Base-by-base conservation (phyloP, 2,113 vertebrate species). In the Eulemur rufifrons region DNA sequence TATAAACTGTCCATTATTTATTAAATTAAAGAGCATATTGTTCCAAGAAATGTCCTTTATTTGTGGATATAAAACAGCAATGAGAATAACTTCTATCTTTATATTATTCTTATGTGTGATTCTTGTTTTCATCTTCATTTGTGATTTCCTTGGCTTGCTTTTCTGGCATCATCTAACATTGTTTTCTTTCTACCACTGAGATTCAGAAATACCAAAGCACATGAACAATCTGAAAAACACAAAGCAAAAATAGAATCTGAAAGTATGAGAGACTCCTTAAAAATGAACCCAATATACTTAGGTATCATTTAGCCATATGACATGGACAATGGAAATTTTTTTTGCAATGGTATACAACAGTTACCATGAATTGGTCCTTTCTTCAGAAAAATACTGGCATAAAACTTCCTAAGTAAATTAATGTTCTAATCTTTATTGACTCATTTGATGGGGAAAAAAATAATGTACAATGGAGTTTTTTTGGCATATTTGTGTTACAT, bases 221-320 rank as follows among this genome's bases (percentile, higher is more conserved):
- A 21, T 86, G 18, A 96, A 68, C 34, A 82, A 61, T 74, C 42
- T 81, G n/a, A 61, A 91, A 89, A 97, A 85, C 47, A 95, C 32
- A 84, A 88, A 76, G 9, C 34, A 80, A 89, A 96, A 98, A 52
- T 29, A 82, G 34, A 86, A 94, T 50, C 50, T 92, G 27, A 88
- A 91, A 96, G 73, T 82, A 27, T 50, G 32, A 89, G 11, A 73
- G 5, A 25, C 9, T 64, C 68, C 66, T 78, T 94, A 74, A 96
- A 96, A 96, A 89, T 77, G 12, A 68, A 64, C 15, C 23, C 27
- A 66, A n/a, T 56, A 27, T 8, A 64, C 61, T 95, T 78, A 54
- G 42, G 29, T 73, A 29, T 11, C 47, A 68, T 63, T 94, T 66
- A 71, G 42, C 23, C 42, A 18, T 39, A n/a, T 52, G 21, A 91